Evolutionary conservation across 2,113 vertebrate genomes (phyloP).

Genomic region (human): GRCh38 chr3:147310501-147311000

Average conservation of each 20-base stretch:
- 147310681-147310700: neutral
- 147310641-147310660: neutral
- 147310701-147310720: neutral
- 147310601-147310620: neutral
- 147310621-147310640: neutral
- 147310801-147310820: neutral
- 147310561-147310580: neutral
- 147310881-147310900: slow-evolving; percentile 35
- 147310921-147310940: slow-evolving; percentile 32
- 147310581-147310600: neutral
- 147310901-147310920: neutral
- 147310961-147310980: neutral
- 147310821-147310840: neutral
- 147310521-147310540: neutral
- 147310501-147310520: neutral
- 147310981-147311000: slow-evolving; percentile 6
- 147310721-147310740: neutral
- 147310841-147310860: neutral
- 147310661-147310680: neutral
- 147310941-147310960: slow-evolving; percentile 28
- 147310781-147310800: slow-evolving; percentile 8
- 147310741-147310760: neutral
- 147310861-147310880: neutral
- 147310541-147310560: neutral
- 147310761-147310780: neutral